Evolutionary conservation across 2,113 vertebrate genomes (phyloP).

Genomic region (Carassius auratus): DNA sequence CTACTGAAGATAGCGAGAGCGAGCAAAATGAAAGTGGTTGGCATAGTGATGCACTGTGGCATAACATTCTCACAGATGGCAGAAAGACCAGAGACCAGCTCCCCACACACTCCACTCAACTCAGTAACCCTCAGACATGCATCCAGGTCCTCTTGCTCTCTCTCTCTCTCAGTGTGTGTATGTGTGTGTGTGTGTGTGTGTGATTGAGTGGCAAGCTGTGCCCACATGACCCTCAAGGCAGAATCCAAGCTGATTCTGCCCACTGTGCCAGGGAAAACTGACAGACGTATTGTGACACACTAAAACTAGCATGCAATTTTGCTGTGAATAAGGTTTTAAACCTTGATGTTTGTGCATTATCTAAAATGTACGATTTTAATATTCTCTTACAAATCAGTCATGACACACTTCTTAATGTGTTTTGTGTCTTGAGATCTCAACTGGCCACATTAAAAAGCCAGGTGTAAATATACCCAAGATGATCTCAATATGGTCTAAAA

Average conservation of each 20-base stretch:
- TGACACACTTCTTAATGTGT: neutral
- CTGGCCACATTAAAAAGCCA: neutral
- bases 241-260: conserved; percentile 12
- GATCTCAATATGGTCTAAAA: neutral
- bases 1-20: conserved; percentile 9
- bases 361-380: neutral
- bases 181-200: neutral
- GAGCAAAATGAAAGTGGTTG: conserved; percentile 33
- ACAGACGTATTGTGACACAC: neutral
- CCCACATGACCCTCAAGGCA: conserved; percentile 20
- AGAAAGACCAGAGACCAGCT: conserved; percentile 45
- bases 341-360: neutral
- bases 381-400: neutral
- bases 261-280: conserved; percentile 5
- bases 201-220: conserved; percentile 20
- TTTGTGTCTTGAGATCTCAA: neutral
- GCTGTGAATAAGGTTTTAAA: neutral
- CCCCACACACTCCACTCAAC: conserved; percentile 10
- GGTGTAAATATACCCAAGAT: neutral
- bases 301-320: neutral
- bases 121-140: neutral
- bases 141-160: neutral
- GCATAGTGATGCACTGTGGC: conserved; percentile 37
- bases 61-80: conserved; percentile 57
- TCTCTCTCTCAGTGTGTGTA: neutral